Conservation (phyloP, 2,888 invertebrate genomes). For the Lasioglossum malachurum region DNA sequence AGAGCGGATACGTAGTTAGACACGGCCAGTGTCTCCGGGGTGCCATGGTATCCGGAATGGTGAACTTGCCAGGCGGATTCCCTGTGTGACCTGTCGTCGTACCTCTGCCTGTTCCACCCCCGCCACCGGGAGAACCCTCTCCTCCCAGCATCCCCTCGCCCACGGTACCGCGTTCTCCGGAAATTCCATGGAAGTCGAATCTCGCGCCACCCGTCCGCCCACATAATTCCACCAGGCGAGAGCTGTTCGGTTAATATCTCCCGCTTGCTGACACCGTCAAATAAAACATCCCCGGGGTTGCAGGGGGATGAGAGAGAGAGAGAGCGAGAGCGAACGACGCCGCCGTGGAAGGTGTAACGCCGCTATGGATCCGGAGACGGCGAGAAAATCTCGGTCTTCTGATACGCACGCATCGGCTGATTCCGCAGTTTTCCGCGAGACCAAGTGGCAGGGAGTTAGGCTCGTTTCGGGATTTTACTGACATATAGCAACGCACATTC, state of each 20-base stretch:
- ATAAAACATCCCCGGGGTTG: constrained; percentile 76
- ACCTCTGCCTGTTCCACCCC: constrained; percentile 36
- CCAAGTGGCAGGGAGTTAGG: constrained; percentile 5
- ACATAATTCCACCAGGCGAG: constrained; percentile 76
- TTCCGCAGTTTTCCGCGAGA: constrained; percentile 78
- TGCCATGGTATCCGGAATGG: constrained; percentile 67
- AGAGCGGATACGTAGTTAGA: constrained; percentile 61
- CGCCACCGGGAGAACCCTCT: constrained; percentile 4
- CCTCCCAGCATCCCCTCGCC: constrained; percentile 49
- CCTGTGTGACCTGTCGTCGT: constrained; percentile 62
- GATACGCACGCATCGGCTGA: constrained; percentile 72
- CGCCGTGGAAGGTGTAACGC: constrained; percentile 67
- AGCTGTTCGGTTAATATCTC: constrained; percentile 79
- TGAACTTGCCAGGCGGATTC: constrained; percentile 63
- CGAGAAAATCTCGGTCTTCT: constrained; percentile 63
- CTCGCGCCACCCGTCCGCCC: constrained; percentile 70
- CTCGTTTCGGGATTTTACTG: not conserved
- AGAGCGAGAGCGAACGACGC: constrained; percentile 22
- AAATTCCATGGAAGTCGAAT: constrained; percentile 76
- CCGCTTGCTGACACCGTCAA: constrained; percentile 80
- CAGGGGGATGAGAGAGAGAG: constrained; percentile 14
- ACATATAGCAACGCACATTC: not conserved
- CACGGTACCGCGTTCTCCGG: constrained; percentile 71
- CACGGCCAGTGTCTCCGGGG: constrained; percentile 61
- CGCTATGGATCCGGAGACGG: constrained; percentile 68